A percentile compares a stretch with the other conserved stretches of the same genome.
phyloP scores from a whole-genome alignment of 2,888 invertebrate species.

The Acronicta leporina region DNA sequence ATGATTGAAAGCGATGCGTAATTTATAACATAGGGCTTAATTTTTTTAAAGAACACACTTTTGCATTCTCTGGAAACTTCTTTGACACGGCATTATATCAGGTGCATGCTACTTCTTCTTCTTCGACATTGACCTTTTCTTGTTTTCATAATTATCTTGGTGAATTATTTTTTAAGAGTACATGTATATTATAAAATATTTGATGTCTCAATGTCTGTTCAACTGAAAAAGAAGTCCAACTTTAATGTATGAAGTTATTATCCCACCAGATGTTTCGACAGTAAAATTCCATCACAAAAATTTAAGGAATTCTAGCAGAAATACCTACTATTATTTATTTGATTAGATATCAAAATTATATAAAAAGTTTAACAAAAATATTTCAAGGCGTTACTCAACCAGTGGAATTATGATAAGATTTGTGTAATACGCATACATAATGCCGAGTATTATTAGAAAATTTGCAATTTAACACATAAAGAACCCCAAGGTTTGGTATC shows the following conservation, averaged over 20 bases:
- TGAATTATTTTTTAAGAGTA: too few relatives aligned
- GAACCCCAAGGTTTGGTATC: conserved; percentile 74
- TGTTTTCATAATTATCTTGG: neutral
- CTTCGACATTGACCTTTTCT: too few relatives aligned
- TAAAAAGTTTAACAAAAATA: conserved; percentile 35
- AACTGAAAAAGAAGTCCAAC: conserved; percentile 1
- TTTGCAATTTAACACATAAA: conserved; percentile 64
- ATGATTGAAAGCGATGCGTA: too few relatives aligned
- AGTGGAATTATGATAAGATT: conserved; percentile 45
- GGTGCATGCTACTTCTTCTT: neutral
- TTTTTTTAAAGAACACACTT: neutral
- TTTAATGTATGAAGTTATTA: conserved; percentile 2
- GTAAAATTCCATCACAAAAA: conserved; percentile 5
- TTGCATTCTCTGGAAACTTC: neutral
- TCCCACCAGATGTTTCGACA: conserved; percentile 20
- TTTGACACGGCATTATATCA: neutral
- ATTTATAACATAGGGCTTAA: too few relatives aligned
- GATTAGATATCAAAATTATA: conserved; percentile 27
- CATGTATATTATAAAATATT: neutral
- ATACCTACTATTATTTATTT: conserved; percentile 1
- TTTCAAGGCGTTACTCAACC: conserved; percentile 43
- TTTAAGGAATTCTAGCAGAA: conserved; percentile 6
- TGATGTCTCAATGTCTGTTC: conserved; percentile 10
- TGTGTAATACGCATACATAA: conserved; percentile 52
- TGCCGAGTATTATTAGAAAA: conserved; percentile 57